These are phyloP conservation scores for Conger conger DNA, from an alignment of 2,113 vertebrate species.

Conservation along the genomic window DNA sequence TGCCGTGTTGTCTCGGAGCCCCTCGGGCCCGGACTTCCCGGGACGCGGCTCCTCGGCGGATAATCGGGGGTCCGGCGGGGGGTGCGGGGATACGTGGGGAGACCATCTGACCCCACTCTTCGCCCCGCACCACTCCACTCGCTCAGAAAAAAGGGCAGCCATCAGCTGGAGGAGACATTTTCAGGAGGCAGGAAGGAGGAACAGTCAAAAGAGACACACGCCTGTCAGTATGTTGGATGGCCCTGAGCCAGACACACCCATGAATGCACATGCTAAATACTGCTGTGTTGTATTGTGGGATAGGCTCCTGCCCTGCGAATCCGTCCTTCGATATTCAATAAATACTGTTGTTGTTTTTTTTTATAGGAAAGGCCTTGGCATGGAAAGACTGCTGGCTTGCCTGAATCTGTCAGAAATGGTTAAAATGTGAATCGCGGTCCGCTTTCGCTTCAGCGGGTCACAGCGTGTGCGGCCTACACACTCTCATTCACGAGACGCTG, in stretches of 20 bases:
- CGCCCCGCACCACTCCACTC: slow-evolving; percentile 34
- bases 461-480: background rate
- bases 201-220: slow-evolving; percentile 21
- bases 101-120: slow-evolving; percentile 71
- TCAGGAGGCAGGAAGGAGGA: slow-evolving; percentile 19
- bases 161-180: slow-evolving; percentile 49
- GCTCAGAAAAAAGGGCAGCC: slow-evolving; percentile 35
- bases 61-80: slow-evolving; percentile 48
- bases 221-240: background rate
- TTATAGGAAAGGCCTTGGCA: background rate
- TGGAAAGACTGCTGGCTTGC: background rate
- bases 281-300: background rate
- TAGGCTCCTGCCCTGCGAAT: background rate
- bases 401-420: background rate
- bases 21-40: slow-evolving; percentile 60
- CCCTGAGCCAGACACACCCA: background rate
- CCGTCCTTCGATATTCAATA: background rate
- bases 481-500: background rate
- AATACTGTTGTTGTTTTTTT: background rate
- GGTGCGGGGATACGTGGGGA: slow-evolving; percentile 54
- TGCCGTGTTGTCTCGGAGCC: slow-evolving; percentile 61
- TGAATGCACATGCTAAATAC: background rate
- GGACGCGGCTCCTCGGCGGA: slow-evolving; percentile 48
- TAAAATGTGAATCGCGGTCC: background rate
- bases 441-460: background rate